Base-by-base conservation (phyloP, 2,797 vertebrate genomes). In the Pseudochromis fuscus region DNA sequence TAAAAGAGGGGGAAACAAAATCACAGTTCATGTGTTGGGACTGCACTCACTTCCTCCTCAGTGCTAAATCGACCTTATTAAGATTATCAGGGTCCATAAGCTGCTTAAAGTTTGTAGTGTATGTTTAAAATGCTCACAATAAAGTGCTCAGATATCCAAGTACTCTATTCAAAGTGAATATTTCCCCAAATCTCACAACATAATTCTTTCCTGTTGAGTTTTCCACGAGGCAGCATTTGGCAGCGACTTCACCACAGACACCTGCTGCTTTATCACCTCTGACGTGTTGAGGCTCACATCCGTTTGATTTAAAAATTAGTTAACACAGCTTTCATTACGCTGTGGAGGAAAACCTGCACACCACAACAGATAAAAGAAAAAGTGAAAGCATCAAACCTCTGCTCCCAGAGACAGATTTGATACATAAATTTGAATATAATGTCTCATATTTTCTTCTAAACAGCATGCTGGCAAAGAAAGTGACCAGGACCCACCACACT, bases 11-110 rank as follows among this genome's bases (percentile, higher is more conserved):
- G 23, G n/a, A 23, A 18, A 27, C 11, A 46, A 40, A 25, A 2
- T 18, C 5, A 7, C 44, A 68, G 66, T 60, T 48, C 48, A 72
- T 38, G 30, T 63, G 12, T 16, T 61, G 18, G 3, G 21, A 51
- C 63, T 35, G 30, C 35, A 53, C 42, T 60, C 49, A 38, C 50
- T 63, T 62, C 18, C 51, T 64, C 25, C 25, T 13, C 16, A 44
- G 44, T 71, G 53, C 8, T 57, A 50, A 73, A 64, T 27, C n/a
- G n/a, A n/a, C n/a, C n/a, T n/a, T n/a, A n/a, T 64, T 67, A 53
- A 61, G 28, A 56, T 46, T 18, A 49, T 65, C 51, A 40, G 25
- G 33, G 48, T 37, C 23, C 12, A 38, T 56, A 64, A 63, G 11
- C 40, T 30, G 42, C 52, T 56, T 57, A 28, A 72, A 64, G 23